Percentiles rank a stretch among this genome's conserved stretches.
Evolutionary conservation across 1,140 invertebrate genomes (phyloP).

Genomic region (Palaemon carinicauda): DNA sequence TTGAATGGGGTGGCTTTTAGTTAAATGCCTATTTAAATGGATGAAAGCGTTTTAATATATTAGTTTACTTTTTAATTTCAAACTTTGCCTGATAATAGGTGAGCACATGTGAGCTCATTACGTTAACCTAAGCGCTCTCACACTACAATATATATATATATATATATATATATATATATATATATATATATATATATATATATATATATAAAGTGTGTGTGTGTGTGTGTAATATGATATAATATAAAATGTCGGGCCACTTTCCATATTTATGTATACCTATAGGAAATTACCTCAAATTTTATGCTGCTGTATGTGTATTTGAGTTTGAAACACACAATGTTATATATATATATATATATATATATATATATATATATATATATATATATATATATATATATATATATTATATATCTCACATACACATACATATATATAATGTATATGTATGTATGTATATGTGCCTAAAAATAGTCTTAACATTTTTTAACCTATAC

Average conservation of each 20-base stretch:
- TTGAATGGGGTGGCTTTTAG: too few species aligned
- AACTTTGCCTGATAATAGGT: too few species aligned
- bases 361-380: background rate
- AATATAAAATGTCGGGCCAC: too few species aligned
- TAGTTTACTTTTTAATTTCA: background rate
- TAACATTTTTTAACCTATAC: too few species aligned
- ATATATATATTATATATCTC: background rate
- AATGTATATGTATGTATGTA: background rate
- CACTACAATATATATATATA: too few species aligned
- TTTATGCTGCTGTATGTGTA: too few species aligned
- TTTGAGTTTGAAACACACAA: background rate
- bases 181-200: background rate
- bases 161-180: background rate
- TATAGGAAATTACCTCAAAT: too few species aligned
- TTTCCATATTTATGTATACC: background rate
- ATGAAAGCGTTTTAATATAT: background rate
- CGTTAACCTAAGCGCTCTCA: too few species aligned
- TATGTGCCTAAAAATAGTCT: background rate
- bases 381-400: background rate
- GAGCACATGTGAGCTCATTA: too few species aligned
- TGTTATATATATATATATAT: background rate
- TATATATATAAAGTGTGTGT: background rate
- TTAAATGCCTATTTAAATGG: background rate
- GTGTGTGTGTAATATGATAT: background rate
- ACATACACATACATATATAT: background rate